phyloP scores from a whole-genome alignment of 2,888 invertebrate genomes.

The Plebejus melissa region DNA sequence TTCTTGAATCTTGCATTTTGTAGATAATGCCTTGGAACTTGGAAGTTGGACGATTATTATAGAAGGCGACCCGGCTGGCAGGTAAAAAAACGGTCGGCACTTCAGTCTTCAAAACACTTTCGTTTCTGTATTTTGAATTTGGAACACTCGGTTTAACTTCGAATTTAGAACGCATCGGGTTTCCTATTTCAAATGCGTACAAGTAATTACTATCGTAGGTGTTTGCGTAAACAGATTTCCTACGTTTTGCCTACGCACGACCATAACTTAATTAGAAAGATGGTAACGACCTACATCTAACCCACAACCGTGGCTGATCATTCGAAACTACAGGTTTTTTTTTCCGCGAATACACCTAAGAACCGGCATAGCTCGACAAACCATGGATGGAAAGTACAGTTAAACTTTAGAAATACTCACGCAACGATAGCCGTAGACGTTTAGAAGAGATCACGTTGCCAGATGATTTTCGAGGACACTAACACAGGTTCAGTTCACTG shows the following conservation, averaged over 20 bases:
- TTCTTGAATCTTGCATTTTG: background rate
- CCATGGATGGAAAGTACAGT: slow-evolving; percentile 68
- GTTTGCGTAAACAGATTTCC: slow-evolving; percentile 23
- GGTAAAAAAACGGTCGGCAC: background rate
- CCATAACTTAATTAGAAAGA: slow-evolving; percentile 16
- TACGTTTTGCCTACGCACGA: background rate
- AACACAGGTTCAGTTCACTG: slow-evolving; percentile 56
- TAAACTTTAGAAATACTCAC: slow-evolving; percentile 69
- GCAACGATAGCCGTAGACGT: slow-evolving; percentile 51
- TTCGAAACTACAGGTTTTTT: slow-evolving; percentile 53
- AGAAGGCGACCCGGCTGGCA: background rate
- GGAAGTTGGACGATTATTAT: background rate
- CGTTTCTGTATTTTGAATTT: slow-evolving; percentile 5
- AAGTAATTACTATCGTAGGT: background rate
- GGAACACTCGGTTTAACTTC: background rate
- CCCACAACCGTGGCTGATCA: slow-evolving; percentile 44
- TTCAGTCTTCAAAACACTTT: background rate
- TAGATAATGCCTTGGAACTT: background rate
- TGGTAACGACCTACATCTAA: slow-evolving; percentile 48
- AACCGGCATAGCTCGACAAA: slow-evolving; percentile 53
- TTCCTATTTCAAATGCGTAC: slow-evolving; percentile 3
- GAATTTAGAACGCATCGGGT: slow-evolving; percentile 1
- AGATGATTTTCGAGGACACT: slow-evolving; percentile 45
- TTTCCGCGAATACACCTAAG: slow-evolving; percentile 63
- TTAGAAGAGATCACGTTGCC: slow-evolving; percentile 49